Conservation (phyloP, 2,888 invertebrate genomes). For the Girardia tigrina region DNA sequence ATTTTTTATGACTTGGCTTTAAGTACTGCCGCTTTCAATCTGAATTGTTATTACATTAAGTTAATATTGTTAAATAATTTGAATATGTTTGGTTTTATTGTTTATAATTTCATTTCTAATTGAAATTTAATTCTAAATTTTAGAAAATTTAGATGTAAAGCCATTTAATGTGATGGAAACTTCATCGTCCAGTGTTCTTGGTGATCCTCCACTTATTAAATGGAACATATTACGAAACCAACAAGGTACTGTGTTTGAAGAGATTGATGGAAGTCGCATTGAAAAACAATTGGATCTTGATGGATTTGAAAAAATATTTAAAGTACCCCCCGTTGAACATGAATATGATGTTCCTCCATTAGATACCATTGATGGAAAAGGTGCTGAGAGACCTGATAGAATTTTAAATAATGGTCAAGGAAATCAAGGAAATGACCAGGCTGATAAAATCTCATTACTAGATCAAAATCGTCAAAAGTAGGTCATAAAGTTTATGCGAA, state of each 20-base stretch:
- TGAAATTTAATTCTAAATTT: too few species aligned
- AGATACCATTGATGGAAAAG: background rate
- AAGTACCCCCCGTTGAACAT: conserved; percentile 9
- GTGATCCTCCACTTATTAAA: conserved; percentile 2
- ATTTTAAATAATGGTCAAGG: background rate
- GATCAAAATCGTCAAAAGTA: conserved; percentile 19
- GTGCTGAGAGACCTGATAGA: background rate
- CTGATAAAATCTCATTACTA: background rate
- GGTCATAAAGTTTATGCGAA: background rate
- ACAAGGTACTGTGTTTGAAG: background rate
- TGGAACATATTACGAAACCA: conserved; percentile 9
- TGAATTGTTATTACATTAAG: too few species aligned
- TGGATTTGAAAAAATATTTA: conserved; percentile 19
- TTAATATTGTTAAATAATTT: too few species aligned
- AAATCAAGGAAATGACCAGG: background rate
- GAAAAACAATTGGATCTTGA: conserved; percentile 13
- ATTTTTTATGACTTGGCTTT: too few species aligned
- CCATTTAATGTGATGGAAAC: background rate
- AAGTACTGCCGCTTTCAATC: too few species aligned
- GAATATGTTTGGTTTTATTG: too few species aligned
- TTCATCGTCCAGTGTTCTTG: background rate
- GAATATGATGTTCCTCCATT: conserved; percentile 13
- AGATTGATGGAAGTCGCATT: conserved; percentile 1
- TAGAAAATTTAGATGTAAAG: background rate
- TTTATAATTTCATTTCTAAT: too few species aligned